Base-by-base conservation (phyloP, 2,797 vertebrate genomes). In the Molossus molossus region DNA sequence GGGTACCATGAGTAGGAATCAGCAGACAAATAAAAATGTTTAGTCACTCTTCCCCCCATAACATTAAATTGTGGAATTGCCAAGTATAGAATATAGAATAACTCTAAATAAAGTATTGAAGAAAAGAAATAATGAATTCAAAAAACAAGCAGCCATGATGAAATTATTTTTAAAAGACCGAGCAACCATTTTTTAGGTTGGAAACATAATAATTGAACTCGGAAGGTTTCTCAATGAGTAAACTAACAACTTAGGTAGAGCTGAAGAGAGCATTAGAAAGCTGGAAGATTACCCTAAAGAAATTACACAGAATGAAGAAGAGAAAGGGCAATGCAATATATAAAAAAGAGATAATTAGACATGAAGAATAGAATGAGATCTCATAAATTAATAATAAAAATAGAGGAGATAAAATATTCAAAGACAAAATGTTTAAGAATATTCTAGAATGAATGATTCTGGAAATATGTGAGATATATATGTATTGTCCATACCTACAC, bases 1-100 rank as follows among this genome's bases (percentile, higher is more conserved):
- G 9, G n/a, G 12, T 15, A 67, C 17, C 8, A n/a, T n/a, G n/a
- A 81, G 9, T 29, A 60, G 37, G 65, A 94, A 50, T 58, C 53
- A 88, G 12, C 20, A 93, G 21, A 65, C 53, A 81, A 86, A 53
- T 14, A 81, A 77, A 81, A 25, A 20, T 50, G 15, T 65, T 81
- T 91, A 85, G 23, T 27, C 6, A 21, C 37, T 27, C 67, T 4
- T 58, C 29, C 40, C 6, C 23, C 29, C n/a, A 75, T 53, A 91
- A 55, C 8, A 20, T 85, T 9, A 86, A 86, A 33, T 40, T 64
- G 11, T 69, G 73, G 48, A 67, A 76, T 60, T 48, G 40, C 8
- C 55, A 82, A 21, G 62, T 57, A 89, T 15, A 91, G 62, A 94
- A 85, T 81, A 84, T 37, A 17, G 48, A 88, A 72, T 21, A 77